Conservation (phyloP, 2,888 invertebrate species). For the Apomyelois bistriatella region DNA sequence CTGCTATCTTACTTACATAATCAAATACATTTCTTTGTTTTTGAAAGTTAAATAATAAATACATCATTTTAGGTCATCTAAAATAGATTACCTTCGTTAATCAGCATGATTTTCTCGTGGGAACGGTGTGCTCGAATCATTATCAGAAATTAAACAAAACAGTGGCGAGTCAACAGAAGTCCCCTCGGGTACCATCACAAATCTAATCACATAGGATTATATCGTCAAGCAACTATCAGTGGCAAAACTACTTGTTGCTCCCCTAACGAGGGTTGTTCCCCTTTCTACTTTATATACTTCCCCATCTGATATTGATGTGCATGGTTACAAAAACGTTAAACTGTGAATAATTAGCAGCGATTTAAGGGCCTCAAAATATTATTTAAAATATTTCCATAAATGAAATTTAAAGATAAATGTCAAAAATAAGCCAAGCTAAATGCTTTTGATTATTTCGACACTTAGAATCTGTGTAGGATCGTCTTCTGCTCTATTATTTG, state of each 20-base stretch:
- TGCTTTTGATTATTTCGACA: no score
- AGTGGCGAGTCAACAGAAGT: constrained; percentile 24
- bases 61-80: no score
- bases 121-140: not conserved
- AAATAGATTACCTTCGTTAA: not conserved
- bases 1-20: no score
- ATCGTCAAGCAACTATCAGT: constrained; percentile 42
- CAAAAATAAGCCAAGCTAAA: no score
- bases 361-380: no score
- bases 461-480: no score
- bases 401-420: no score
- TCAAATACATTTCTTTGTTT: no score
- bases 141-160: constrained; percentile 20
- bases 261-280: constrained; percentile 28
- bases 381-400: no score
- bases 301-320: not conserved
- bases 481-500: no score
- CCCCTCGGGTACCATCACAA: constrained; percentile 35
- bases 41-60: no score
- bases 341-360: no score
- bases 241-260: constrained; percentile 39
- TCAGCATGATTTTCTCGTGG: constrained; percentile 7
- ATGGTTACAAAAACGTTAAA: not conserved
- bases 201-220: constrained; percentile 50
- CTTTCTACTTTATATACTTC: not conserved